Percentiles rank a stretch among this genome's conserved stretches.
phyloP scores from a whole-genome alignment of 2,113 vertebrate genomes.

The Mormyrus iriodes region DNA sequence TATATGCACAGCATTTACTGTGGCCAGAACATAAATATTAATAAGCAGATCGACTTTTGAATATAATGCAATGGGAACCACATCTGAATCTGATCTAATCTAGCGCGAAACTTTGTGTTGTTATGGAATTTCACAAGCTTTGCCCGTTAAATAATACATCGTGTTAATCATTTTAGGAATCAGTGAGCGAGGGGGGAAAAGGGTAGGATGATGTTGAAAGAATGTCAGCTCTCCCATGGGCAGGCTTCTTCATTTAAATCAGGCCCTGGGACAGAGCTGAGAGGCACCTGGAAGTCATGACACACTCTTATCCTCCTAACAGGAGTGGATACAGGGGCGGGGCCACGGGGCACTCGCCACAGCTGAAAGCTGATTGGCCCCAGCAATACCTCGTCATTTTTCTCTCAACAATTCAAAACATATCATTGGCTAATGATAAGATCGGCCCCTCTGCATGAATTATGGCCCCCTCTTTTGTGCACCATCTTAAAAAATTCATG shows the following conservation, averaged over 20 bases:
- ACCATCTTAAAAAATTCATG: neutral
- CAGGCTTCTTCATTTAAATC: neutral
- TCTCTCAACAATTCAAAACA: neutral
- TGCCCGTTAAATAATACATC: neutral
- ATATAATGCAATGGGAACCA: neutral
- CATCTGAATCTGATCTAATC: neutral
- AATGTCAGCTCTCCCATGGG: neutral
- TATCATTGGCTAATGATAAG: neutral
- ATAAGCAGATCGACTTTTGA: neutral
- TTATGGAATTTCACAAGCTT: neutral
- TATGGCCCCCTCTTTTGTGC: neutral
- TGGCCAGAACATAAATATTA: neutral
- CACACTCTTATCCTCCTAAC: neutral
- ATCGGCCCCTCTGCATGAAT: neutral
- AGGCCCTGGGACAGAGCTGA: neutral
- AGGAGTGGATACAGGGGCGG: neutral
- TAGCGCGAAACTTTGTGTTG: neutral
- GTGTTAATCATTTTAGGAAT: slow-evolving; percentile 3
- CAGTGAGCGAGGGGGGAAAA: neutral
- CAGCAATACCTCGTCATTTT: neutral
- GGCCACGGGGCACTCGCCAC: neutral
- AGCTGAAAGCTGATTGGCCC: neutral
- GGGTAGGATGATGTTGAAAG: neutral
- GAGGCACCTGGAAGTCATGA: neutral
- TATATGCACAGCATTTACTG: neutral